Evolutionary conservation across 1,140 invertebrate species (phyloP).

Genomic region (Sitophilus oryzae): DNA sequence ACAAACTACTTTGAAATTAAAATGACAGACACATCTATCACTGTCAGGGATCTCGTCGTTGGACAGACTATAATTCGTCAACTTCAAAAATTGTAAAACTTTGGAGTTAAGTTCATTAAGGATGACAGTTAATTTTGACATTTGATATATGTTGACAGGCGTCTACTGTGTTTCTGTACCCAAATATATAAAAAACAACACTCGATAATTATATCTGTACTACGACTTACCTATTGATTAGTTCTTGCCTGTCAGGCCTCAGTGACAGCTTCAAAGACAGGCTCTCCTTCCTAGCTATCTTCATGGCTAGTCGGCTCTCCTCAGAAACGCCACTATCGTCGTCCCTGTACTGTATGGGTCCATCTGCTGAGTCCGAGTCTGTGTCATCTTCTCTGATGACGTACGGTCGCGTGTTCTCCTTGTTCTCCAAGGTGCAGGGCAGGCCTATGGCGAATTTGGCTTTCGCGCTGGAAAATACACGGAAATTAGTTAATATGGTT

Average conservation of each 20-base stretch:
- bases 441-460: constrained; percentile 63
- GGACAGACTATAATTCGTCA: too few relatives aligned
- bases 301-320: constrained; percentile 67
- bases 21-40: too few relatives aligned
- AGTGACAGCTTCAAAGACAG: constrained; percentile 89
- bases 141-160: too few relatives aligned
- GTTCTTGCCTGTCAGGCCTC: constrained; percentile 85
- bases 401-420: constrained; percentile 78
- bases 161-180: too few relatives aligned
- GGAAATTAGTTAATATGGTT: too few relatives aligned
- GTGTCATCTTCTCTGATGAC: constrained; percentile 60
- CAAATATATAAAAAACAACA: too few relatives aligned
- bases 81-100: too few relatives aligned
- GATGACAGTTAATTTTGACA: too few relatives aligned
- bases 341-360: constrained; percentile 42
- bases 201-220: background rate
- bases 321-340: constrained; percentile 42
- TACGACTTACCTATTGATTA: constrained; percentile 63
- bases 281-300: constrained; percentile 93
- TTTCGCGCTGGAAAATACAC: constrained; percentile 64
- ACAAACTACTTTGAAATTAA: too few relatives aligned
- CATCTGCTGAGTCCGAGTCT: constrained; percentile 69
- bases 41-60: too few relatives aligned
- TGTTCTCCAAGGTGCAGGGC: constrained; percentile 72
- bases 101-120: too few relatives aligned